Percentiles rank a stretch among this genome's conserved stretches.
phyloP scores from a whole-genome alignment of 2,797 vertebrate species.

The Sarcophilus harrisii region DNA sequence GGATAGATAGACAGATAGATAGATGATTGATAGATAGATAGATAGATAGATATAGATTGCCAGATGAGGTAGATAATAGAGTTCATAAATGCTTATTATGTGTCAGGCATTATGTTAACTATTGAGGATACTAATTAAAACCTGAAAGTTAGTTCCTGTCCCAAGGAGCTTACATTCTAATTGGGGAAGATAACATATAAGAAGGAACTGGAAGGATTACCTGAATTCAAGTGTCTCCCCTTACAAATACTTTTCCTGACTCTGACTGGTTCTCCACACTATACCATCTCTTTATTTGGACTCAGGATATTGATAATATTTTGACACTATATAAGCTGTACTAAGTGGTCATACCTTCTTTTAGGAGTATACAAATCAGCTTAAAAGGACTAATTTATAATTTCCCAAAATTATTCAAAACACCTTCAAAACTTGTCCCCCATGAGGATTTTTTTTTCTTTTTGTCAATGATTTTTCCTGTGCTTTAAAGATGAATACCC shows the following conservation, averaged over 20 bases:
- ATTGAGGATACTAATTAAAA: background rate
- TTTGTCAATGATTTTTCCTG: conserved; percentile 11
- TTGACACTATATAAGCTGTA: background rate
- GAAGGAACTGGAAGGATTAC: too few relatives aligned
- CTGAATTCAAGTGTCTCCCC: background rate
- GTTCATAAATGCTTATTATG: background rate
- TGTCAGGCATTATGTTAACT: background rate
- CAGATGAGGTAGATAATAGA: background rate
- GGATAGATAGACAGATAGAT: background rate
- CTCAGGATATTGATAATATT: conserved; percentile 5
- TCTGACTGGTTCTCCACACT: background rate
- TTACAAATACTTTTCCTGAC: background rate
- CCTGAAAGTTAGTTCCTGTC: background rate
- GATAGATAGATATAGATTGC: background rate
- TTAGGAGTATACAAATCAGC: background rate
- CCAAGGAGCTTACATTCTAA: background rate
- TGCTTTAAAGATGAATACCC: conserved; percentile 27
- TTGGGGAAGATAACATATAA: background rate
- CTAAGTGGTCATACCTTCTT: background rate
- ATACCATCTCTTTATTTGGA: background rate
- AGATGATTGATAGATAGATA: background rate
- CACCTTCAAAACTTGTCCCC: conserved; percentile 27
- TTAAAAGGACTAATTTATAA: background rate
- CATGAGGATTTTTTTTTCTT: conserved; percentile 6
- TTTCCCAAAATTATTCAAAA: background rate